phyloP scores from a whole-genome alignment of 2,113 vertebrate species.

The Heterocephalus glaber region DNA sequence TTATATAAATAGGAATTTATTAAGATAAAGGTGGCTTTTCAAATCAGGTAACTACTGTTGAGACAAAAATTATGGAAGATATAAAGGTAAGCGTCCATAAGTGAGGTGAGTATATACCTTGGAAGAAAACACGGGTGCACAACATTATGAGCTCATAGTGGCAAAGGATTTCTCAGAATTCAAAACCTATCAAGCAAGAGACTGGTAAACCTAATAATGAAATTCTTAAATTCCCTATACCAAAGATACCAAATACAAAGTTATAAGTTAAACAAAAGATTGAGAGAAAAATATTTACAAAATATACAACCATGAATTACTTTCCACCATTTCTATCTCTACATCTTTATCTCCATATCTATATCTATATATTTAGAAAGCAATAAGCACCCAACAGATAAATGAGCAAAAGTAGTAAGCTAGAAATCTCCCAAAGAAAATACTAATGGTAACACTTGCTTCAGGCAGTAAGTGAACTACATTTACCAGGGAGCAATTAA shows the following conservation, averaged over 20 bases:
- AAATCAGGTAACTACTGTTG: not conserved
- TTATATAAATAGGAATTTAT: not conserved
- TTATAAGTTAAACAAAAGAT: not conserved
- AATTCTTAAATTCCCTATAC: slow-evolving; percentile 15
- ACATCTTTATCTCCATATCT: not conserved
- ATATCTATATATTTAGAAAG: not conserved
- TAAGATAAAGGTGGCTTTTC: slow-evolving; percentile 5
- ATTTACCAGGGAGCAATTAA: slow-evolving; percentile 41
- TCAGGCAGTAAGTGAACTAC: slow-evolving; percentile 29
- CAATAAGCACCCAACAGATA: slow-evolving; percentile 50
- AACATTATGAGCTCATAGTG: not conserved
- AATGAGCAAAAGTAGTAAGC: slow-evolving; percentile 33
- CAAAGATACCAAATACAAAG: slow-evolving; percentile 20
- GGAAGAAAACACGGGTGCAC: not conserved
- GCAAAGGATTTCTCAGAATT: slow-evolving; percentile 15
- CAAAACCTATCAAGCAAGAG: slow-evolving; percentile 28
- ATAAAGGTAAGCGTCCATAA: not conserved
- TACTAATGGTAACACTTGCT: not conserved
- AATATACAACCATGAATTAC: not conserved
- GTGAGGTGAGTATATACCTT: not conserved
- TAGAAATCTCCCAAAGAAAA: slow-evolving; percentile 35
- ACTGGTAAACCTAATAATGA: not conserved
- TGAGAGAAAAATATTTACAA: not conserved
- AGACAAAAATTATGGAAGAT: slow-evolving; percentile 9
- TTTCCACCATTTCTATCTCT: not conserved